Percentiles rank a stretch among this genome's conserved stretches.
Evolutionary conservation across 2,797 vertebrate genomes (phyloP).

Genomic region (Diplodus sargus): DNA sequence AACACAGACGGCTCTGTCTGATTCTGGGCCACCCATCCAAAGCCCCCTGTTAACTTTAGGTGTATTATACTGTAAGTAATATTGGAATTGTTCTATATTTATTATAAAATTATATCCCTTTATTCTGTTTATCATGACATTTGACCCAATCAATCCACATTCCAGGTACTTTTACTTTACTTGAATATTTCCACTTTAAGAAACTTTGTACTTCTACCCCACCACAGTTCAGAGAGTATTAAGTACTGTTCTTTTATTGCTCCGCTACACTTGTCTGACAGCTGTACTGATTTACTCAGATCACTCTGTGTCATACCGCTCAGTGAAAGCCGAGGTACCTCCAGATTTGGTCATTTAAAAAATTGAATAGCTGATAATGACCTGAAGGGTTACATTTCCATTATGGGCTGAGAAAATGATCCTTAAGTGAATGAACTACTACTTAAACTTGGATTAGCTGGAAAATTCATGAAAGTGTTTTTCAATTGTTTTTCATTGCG

Average conservation of each 20-base stretch:
- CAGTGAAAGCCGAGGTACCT: neutral
- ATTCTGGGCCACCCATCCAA: neutral
- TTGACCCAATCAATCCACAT: neutral
- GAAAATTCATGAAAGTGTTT: neutral
- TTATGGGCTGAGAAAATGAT: neutral
- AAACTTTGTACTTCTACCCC: neutral
- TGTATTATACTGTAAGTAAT: neutral
- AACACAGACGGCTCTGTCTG: constrained; percentile 23
- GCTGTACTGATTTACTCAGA: neutral
- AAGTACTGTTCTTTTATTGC: neutral
- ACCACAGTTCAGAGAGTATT: neutral
- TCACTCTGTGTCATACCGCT: neutral
- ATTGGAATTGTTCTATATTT: too few species aligned
- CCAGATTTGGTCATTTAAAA: neutral
- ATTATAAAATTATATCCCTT: neutral
- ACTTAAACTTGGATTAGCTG: neutral
- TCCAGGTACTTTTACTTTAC: neutral
- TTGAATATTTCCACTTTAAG: neutral
- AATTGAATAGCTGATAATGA: neutral
- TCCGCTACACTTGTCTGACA: neutral
- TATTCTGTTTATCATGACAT: neutral
- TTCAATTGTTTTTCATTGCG: neutral
- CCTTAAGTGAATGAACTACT: neutral
- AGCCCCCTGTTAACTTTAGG: neutral
- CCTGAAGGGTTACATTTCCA: neutral